Evolutionary conservation across 2,888 invertebrate genomes (phyloP).

Genomic region (Pelosia muscerda): DNA sequence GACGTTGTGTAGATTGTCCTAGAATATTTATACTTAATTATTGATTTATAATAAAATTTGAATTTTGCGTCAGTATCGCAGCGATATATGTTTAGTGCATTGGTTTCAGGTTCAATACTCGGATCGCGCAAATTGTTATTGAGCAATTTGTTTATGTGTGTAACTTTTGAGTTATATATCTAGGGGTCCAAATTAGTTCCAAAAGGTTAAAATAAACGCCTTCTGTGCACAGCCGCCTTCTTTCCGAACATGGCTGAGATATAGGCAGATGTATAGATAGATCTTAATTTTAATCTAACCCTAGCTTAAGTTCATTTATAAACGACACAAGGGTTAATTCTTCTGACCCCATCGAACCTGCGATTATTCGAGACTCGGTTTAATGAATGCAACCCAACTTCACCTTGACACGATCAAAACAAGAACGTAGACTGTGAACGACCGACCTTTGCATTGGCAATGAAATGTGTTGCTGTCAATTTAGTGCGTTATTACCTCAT

Average conservation of each 20-base stretch:
- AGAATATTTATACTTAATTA: too few relatives aligned
- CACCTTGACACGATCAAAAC: conserved; percentile 66
- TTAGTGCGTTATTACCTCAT: conserved; percentile 45
- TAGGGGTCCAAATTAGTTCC: background rate
- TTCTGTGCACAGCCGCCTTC: background rate
- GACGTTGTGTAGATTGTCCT: too few relatives aligned
- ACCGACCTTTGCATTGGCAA: conserved; percentile 68
- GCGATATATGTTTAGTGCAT: background rate
- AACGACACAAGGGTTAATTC: background rate
- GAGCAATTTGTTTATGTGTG: background rate
- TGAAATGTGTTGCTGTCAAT: conserved; percentile 56
- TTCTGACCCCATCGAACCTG: conserved; percentile 10
- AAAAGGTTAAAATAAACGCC: background rate
- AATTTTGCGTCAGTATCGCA: background rate
- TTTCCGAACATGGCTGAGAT: background rate
- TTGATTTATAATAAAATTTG: background rate
- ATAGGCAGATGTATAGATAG: background rate
- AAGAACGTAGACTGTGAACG: conserved; percentile 71
- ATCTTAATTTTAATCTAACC: background rate
- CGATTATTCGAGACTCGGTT: conserved; percentile 39
- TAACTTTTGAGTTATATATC: background rate
- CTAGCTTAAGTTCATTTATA: background rate
- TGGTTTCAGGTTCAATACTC: background rate
- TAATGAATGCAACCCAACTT: conserved; percentile 62
- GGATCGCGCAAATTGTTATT: background rate